Evolutionary conservation across 2,113 vertebrate species (phyloP), one percentile per base, ranked within the genome.

Genomic region (Trogon melanurus): DNA sequence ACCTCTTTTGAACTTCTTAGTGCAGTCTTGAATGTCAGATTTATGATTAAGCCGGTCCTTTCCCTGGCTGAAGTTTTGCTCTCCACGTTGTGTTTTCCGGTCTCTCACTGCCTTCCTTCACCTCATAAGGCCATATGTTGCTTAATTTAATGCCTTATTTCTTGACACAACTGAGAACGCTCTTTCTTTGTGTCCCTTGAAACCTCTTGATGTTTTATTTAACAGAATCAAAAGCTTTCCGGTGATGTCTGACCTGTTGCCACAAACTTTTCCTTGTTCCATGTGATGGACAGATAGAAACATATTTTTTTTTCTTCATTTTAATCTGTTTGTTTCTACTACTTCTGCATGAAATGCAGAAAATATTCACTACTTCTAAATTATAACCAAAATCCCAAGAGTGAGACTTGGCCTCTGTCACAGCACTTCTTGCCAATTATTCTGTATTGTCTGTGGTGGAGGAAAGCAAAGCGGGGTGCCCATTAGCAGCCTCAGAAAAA

Each of bases 341-440:
- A 80, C 26, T 79, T 66, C 34, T 36, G 3, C 23, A 9, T 58
- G 32, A 74, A 71, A 34, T 74, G 9, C 60, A 86, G 21, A 26
- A n/a, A 16, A 1, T 5, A 41, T 38, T 2, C 27, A 51, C 12
- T 91, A 6, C 17, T 66, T 76, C 73, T 84, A 54, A 92, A 70
- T 91, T 78, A 54, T 62, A 89, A 18, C 36, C 58, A 61, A 84
- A 92, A 78, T 44, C n/a, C 94, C 51, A 56, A 44, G 86, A 84
- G 56, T 74, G 60, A 76, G 41, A 22, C 47, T 80, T 62, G 61
- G 89, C n/a, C 44, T 91, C 69, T 70, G 76, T 80, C 53, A 50
- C 27, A 91, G 60, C 51, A 3, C n/a, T 80, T 8, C 86, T 84
- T 91, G 73, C 91, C 89, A 95, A 89, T 94, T 96, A 95, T 57